Base-by-base conservation (phyloP, 2,888 invertebrate species). In the Ypsolopha sequella region DNA sequence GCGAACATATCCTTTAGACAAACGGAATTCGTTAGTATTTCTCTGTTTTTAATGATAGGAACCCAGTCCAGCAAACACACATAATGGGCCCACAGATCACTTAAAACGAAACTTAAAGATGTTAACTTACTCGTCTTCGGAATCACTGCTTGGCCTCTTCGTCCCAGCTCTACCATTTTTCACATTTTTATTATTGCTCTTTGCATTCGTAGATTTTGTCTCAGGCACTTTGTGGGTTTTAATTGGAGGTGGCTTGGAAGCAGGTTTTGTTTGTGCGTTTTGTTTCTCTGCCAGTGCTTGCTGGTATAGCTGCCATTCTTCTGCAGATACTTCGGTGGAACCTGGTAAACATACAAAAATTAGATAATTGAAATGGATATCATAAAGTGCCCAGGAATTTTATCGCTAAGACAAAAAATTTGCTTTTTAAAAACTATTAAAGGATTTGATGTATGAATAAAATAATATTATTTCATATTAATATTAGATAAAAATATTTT, bases 301-400 rank as follows among this genome's bases (percentile, higher is more conserved):
- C 55, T 86, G 86, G 58, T 86, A 86, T 14, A 85, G 50, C 53
- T 84, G 80, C 86, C 86, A 86, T 60, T 85, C 85, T 46, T 77
- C 81, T 0, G 82, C 82, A 0, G 85, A 76, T 7, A 86, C 85
- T 65, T 85, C 84, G 51, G 79, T 56, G 24, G 78, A 65, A 2
- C 81, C 85, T 85, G 41, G 7, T 24, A 44, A 35, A 13, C 7
- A n/a, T 9, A 14, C 7, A 34, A 24, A 24, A 3, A 24, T 24
- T 24, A 24, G 2, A 24, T 24, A 4, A 24, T 4, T 24, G 24
- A 24, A 24, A 24, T 24, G 24, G 24, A 24, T 24, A 24, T 24
- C 4, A 24, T 4, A 24, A 3, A 24, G 24, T 24, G 24, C 24
- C 24, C 24, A 24, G n/a, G n/a, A n/a, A n/a, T 24, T 24, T 24